Conservation (phyloP, 2,888 invertebrate genomes). For the Rutpela maculata region DNA sequence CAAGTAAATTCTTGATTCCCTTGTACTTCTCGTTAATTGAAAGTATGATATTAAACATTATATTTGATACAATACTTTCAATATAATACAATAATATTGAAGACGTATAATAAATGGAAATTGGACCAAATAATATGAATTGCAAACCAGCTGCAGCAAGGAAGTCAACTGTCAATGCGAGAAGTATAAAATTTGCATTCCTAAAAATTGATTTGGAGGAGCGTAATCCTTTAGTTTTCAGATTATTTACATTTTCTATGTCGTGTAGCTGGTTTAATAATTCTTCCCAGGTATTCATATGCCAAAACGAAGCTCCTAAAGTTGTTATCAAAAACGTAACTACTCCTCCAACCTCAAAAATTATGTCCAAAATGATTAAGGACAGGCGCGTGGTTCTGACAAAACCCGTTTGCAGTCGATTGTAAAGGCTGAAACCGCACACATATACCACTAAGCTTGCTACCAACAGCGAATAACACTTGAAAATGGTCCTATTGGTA, state of each 20-base stretch:
- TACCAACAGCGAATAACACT: background rate
- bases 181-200: background rate
- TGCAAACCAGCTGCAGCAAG: background rate
- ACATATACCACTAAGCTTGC: background rate
- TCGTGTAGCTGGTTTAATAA: background rate
- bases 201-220: background rate
- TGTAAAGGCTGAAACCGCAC: background rate
- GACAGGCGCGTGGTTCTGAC: background rate
- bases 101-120: background rate
- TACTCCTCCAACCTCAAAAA: background rate
- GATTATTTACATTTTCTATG: background rate
- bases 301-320: slow-evolving; percentile 20
- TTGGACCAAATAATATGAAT: background rate
- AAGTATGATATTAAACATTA: background rate
- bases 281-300: slow-evolving; percentile 23
- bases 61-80: background rate
- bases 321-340: background rate
- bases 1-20: background rate
- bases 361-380: background rate
- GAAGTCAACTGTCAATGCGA: background rate
- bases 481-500: background rate
- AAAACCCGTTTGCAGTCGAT: background rate
- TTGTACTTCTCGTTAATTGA: background rate
- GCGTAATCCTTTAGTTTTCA: background rate
- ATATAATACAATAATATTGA: background rate